Base-by-base conservation (phyloP, 2,888 invertebrate genomes). In the Calameuta filiformis region DNA sequence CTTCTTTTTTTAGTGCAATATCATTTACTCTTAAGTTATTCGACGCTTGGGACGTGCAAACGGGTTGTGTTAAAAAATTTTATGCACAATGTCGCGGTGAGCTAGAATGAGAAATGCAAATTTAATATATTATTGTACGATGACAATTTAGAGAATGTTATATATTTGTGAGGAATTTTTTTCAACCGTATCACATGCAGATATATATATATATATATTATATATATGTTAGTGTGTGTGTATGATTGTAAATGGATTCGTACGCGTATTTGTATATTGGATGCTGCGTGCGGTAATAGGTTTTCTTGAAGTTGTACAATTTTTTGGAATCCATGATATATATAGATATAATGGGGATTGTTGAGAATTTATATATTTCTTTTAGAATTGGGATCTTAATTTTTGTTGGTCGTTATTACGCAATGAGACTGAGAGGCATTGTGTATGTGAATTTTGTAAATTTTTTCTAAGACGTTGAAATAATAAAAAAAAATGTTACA, bases 391-490 rank as follows among this genome's bases (percentile, higher is more conserved):
- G 71, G 33, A 71, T 33, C 34, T 71, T 34, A 31, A 15, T 71
- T 33, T 71, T 34, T 12, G 31, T 71, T 71, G 12, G 33, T 71
- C 23, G 71, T 71, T 33, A 71, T 23, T 31, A 33, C 79, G 78
- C 76, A 75, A 35, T 69, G 71, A 56, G 69, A 30, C 75, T 76
- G 23, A 15, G 31, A 31, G 23, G 71, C 23, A 75, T 82, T 80
- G 81, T 82, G 83, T 80, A 79, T 69, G 15, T 37, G 71, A 77
- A 83, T 76, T 83, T 83, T 85, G 81, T 79, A 85, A 79, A 86
- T 86, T 87, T 86, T 86, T 86, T 82, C 76, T 87, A 87, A 80
- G 77, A 73, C 73, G 79, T 84, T 81, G 80, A 77, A 87, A 87
- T 87, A 87, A 87, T 87, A 75, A 81, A 79, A 69, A 75, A 56